phyloP scores from a whole-genome alignment of 1,140 invertebrate genomes.

The Helicoverpa zea region DNA sequence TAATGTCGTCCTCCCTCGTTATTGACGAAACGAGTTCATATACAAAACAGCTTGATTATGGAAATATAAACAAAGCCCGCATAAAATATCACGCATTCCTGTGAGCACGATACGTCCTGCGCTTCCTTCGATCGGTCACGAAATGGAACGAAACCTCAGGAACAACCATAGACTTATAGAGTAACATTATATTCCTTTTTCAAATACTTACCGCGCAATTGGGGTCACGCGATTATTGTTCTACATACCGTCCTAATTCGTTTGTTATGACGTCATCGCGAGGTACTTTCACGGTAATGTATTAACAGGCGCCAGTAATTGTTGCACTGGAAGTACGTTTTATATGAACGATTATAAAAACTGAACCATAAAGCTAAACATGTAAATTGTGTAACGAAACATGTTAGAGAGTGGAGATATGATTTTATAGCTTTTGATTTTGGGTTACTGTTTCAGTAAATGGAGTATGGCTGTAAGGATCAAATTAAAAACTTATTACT shows the following conservation, averaged over 20 bases:
- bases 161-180: slow-evolving; percentile 2
- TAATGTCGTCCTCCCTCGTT: too few relatives aligned
- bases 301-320: slow-evolving; percentile 40
- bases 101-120: slow-evolving; percentile 7
- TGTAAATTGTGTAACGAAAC: too few relatives aligned
- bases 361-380: background rate
- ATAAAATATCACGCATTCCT: background rate
- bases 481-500: too few relatives aligned
- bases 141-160: background rate
- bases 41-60: background rate
- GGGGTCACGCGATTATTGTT: slow-evolving; percentile 50
- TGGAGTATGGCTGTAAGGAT: too few relatives aligned
- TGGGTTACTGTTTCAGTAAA: too few relatives aligned
- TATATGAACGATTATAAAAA: slow-evolving; percentile 1
- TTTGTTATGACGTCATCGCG: slow-evolving; percentile 53
- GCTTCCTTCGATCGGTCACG: background rate
- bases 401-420: too few relatives aligned
- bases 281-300: slow-evolving; percentile 46
- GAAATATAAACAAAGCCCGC: background rate
- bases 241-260: slow-evolving; percentile 58
- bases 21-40: too few relatives aligned
- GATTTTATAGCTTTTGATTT: too few relatives aligned
- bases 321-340: slow-evolving; percentile 21
- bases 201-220: slow-evolving; percentile 43
- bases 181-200: slow-evolving; percentile 29